Conservation (phyloP, 2,888 invertebrate genomes). For the Cryptophagus acutangulus region DNA sequence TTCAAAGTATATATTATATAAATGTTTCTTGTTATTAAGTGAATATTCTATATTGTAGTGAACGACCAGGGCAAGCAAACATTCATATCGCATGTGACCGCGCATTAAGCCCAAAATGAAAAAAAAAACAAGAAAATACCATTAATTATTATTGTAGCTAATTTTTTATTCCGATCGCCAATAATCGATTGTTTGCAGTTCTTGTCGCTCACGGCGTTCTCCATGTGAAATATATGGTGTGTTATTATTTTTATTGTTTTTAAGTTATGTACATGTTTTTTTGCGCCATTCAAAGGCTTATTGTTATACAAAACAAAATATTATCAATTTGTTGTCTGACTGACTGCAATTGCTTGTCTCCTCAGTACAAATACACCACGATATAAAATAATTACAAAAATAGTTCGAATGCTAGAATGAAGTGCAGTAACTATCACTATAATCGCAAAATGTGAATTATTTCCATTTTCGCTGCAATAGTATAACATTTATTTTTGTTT, state of each 20-base stretch:
- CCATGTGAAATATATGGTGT: conserved; percentile 43
- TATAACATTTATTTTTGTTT: too few relatives aligned
- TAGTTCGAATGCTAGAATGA: conserved; percentile 32
- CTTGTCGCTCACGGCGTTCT: conserved; percentile 15
- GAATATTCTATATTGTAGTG: conserved; percentile 47
- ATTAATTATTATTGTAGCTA: conserved; percentile 1
- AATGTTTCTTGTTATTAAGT: conserved; percentile 51
- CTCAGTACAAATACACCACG: conserved; percentile 49
- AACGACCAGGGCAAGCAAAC: conserved; percentile 30
- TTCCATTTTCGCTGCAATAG: too few relatives aligned
- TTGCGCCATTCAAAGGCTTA: conserved; percentile 46
- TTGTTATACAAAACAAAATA: conserved; percentile 38
- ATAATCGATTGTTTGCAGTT: background rate
- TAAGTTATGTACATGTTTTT: conserved; percentile 36
- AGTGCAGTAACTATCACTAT: too few relatives aligned
- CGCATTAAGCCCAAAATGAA: too few relatives aligned
- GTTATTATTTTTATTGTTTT: conserved; percentile 42
- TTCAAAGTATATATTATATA: conserved; percentile 49
- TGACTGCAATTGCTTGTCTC: conserved; percentile 47
- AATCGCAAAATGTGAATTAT: too few relatives aligned
- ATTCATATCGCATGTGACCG: too few relatives aligned
- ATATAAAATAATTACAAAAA: conserved; percentile 40
- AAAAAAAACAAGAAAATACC: background rate
- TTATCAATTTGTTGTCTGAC: conserved; percentile 47
- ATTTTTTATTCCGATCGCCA: conserved; percentile 1